Evolutionary conservation across 2,113 vertebrate species (phyloP).

Genomic region (cattle (Bos taurus)): ARS-UCD2.0 NC_037347.1:66565501-66566000

Average conservation of each 20-base stretch:
- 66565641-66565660: background rate
- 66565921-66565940: background rate
- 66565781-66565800: background rate
- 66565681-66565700: background rate
- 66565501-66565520: background rate
- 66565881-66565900: background rate
- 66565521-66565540: background rate
- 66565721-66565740: background rate
- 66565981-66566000: background rate
- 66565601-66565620: background rate
- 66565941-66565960: background rate
- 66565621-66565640: background rate
- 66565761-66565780: background rate
- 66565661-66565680: background rate
- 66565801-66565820: background rate
- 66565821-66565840: no score
- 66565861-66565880: background rate
- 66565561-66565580: background rate
- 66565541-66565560: background rate
- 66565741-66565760: no score
- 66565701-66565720: background rate
- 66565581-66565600: background rate
- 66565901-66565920: background rate
- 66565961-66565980: background rate
- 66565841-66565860: background rate